These are phyloP conservation scores for Automeris io DNA, from an alignment of 2,888 invertebrate species.

Conservation along the genomic window DNA sequence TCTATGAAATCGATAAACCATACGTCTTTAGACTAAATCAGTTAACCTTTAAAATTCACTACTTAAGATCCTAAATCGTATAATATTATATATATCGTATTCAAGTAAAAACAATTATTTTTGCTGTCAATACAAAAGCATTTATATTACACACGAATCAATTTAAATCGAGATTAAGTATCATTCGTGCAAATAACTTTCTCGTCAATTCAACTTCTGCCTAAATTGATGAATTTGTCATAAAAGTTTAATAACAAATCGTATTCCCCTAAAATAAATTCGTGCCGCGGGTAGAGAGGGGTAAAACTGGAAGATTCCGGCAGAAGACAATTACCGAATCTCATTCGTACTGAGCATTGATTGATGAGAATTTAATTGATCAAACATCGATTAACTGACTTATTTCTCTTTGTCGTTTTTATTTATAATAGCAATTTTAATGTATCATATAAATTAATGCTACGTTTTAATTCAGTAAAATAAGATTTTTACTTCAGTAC, in stretches of 20 bases:
- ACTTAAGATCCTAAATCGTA: no score
- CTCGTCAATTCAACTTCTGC: background rate
- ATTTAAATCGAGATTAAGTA: background rate
- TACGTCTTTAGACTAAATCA: no score
- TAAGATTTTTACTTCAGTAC: no score
- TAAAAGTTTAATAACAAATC: conserved; percentile 1
- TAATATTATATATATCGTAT: no score
- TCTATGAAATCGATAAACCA: no score
- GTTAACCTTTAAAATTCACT: no score
- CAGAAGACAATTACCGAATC: background rate
- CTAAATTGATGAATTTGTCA: background rate
- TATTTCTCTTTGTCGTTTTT: background rate
- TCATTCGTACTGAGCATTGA: conserved; percentile 1
- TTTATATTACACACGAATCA: no score
- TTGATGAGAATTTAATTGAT: conserved; percentile 8
- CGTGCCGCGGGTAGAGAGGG: background rate
- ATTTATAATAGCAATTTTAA: background rate
- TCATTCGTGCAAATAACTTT: background rate
- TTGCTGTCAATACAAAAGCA: no score
- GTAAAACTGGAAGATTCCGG: background rate
- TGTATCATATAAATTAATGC: background rate
- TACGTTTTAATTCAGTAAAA: background rate
- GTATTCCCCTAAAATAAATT: background rate
- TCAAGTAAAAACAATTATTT: no score
- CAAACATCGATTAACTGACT: conserved; percentile 14